Evolutionary conservation across 2,888 invertebrate genomes (phyloP), one percentile per base, ranked within the genome.

Genomic region (Morinoia aosen): DNA sequence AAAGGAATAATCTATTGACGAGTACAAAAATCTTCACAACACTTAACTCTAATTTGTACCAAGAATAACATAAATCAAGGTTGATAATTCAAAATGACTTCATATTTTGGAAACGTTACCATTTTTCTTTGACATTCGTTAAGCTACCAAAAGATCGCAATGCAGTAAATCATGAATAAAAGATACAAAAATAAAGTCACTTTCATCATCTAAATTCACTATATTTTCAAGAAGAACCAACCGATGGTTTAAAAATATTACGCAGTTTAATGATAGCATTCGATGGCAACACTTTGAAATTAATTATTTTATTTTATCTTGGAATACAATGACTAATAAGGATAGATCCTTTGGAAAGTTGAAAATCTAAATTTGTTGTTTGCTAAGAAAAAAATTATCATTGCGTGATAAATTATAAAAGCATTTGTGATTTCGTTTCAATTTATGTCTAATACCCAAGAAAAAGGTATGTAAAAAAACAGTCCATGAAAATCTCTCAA

Each of bases 41-140:
- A 33, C 76, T 76, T 76, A 76, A 76, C 25, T 76, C 76, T 76
- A 76, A 76, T 76, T 76, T 76, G 76, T 76, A 76, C 76, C 76
- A 33, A 25, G 25, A 76, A 33, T 61, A 76, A 76, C 76, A 76
- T 19, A 25, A 76, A 76, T 76, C 76, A 76, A 19, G 12, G 76
- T 16, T 33, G 16, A 33, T 76, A 25, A 76, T 76, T 76, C 76
- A 33, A 76, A 76, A 76, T 16, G 8, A 76, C 16, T 10, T 33
- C 10, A 33, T 19, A 76, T 25, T 33, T 25, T 76, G 76, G 19
- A 61, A 8, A 61, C 61, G 19, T 61, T 61, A 19, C 61, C 61
- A 33, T 76, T 33, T 76, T 76, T 76, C 76, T 33, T 76, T 76
- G 33, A 33, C 19, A 76, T 76, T 76, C 33, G 33, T 76, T 33